Conservation (phyloP, 2,888 invertebrate genomes). For the Melinaea menophilus region DNA sequence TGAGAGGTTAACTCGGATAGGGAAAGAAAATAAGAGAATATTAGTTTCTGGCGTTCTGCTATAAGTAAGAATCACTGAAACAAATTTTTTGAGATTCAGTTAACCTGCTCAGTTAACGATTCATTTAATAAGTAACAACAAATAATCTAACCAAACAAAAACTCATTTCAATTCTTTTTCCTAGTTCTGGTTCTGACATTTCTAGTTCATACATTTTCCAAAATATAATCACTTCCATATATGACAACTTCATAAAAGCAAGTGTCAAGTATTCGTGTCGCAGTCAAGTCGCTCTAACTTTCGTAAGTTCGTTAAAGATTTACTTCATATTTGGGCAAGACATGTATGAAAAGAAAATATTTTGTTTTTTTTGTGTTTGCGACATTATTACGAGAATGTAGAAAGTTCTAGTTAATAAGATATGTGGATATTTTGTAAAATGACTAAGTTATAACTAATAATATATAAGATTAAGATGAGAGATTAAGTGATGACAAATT, state of each 20-base stretch:
- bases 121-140: neutral
- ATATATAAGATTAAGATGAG: too few species aligned
- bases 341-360: neutral
- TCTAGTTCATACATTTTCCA: neutral
- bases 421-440: too few species aligned
- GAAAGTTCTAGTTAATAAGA: too few species aligned
- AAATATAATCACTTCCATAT: constrained; percentile 2
- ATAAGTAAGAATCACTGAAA: too few species aligned
- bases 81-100: too few species aligned
- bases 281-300: neutral
- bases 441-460: too few species aligned
- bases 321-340: neutral
- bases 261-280: constrained; percentile 5
- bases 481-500: too few species aligned
- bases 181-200: neutral
- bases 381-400: too few species aligned
- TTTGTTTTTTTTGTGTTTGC: too few species aligned
- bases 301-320: neutral
- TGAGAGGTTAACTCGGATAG: too few species aligned
- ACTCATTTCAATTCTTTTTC: neutral
- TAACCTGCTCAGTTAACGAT: neutral
- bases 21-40: too few species aligned
- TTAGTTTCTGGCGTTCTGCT: too few species aligned
- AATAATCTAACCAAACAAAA: neutral
- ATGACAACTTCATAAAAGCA: neutral